Base-by-base conservation (phyloP, 1,140 invertebrate genomes). In the Tetragnatha versicolor region DNA sequence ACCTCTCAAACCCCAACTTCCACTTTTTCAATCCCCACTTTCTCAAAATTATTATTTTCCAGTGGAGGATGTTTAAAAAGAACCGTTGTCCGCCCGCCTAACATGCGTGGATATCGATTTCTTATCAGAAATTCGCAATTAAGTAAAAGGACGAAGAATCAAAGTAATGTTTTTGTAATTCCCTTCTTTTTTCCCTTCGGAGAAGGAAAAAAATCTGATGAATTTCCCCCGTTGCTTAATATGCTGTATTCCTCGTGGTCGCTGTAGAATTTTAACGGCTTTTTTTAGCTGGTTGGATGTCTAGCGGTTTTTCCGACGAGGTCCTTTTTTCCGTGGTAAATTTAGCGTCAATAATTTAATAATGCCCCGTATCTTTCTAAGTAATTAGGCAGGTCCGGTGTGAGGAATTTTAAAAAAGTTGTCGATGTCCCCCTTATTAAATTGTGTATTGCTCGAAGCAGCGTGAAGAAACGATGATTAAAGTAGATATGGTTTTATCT, bases 101-200 rank as follows among this genome's bases (percentile, higher is more conserved):
- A 58, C 72, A 49, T 75, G 70, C 47, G n/a, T 3, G n/a, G 42
- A 58, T 73, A 75, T 75, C 17, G 72, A 75, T 75, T 75, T 61
- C 72, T 60, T 75, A 75, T 75, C 72, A 73, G 14, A 73, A 58
- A 60, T 14, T 60, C 20, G 72, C 63, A 75, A 75, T 75, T 75
- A 75, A 75, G 53, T 25, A 9, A 31, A 70, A 35, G 51, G 22
- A 45, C 14, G 58, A 75, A 27, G 33, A 45, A 60, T 49, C 27
- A 75, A 75, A 60, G 55, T 63, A 25, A 63, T 63, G 72, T 75
- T 75, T 75, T 75, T 75, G 35, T 49, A 31, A 47, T 47, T 39
- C 60, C 1, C 12, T 51, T 51, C 22, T 51, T n/a, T 12, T 51
- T 51, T 7, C 22, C 22, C 7, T 63, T 12, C 17, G 22, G 22